These are phyloP conservation scores for Catotricha subobsoleta DNA, from an alignment of 2,888 invertebrate genomes.

Conservation along the genomic window DNA sequence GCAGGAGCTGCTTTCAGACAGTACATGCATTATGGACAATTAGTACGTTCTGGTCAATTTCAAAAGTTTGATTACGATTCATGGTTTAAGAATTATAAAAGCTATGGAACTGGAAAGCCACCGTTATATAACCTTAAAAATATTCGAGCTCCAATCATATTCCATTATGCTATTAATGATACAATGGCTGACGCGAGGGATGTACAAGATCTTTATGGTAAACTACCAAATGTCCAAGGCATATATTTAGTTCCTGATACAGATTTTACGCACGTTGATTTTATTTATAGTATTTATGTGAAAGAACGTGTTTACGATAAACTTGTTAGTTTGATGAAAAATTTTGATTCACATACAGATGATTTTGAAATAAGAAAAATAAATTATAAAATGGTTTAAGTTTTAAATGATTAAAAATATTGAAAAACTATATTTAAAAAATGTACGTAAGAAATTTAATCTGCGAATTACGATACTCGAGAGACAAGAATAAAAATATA, in stretches of 20 bases:
- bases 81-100: neutral
- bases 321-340: too few relatives aligned
- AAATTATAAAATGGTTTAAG: too few relatives aligned
- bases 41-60: neutral
- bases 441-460: too few relatives aligned
- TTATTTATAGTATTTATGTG: constrained; percentile 36
- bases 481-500: too few relatives aligned
- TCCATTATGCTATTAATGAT: neutral
- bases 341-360: too few relatives aligned
- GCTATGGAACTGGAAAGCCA: neutral
- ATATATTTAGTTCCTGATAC: constrained; percentile 35
- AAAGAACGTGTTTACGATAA: too few relatives aligned
- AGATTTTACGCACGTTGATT: constrained; percentile 38
- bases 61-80: neutral
- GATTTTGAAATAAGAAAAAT: too few relatives aligned
- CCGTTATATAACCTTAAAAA: neutral
- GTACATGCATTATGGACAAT: neutral
- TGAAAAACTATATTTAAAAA: too few relatives aligned
- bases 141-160: neutral
- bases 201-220: neutral
- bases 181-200: neutral
- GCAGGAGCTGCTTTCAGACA: neutral
- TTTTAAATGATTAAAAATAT: too few relatives aligned
- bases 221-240: neutral
- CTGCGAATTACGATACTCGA: too few relatives aligned